phyloP scores from a whole-genome alignment of 2,888 invertebrate genomes.

The Trichacis sp. region DNA sequence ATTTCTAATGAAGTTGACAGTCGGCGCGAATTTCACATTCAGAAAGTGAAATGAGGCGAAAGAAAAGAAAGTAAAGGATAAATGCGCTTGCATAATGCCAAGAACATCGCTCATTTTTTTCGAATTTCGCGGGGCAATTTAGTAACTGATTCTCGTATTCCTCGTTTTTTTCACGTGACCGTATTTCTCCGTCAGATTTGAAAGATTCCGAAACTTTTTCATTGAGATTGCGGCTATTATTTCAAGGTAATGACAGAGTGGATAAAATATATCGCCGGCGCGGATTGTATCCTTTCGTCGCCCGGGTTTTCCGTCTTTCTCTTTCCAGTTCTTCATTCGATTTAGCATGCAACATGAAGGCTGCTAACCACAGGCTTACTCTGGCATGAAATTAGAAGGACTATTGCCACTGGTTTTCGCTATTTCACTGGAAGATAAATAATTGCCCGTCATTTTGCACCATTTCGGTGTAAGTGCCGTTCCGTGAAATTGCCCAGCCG shows the following conservation, averaged over 20 bases:
- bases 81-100: slow-evolving; percentile 39
- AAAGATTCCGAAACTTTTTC: slow-evolving; percentile 8
- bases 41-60: slow-evolving; percentile 35
- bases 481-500: slow-evolving; percentile 47
- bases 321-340: slow-evolving; percentile 20
- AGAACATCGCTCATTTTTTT: slow-evolving; percentile 27
- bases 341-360: slow-evolving; percentile 28
- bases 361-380: slow-evolving; percentile 45
- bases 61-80: slow-evolving; percentile 5
- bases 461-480: slow-evolving; percentile 50
- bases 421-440: slow-evolving; percentile 52
- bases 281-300: slow-evolving; percentile 17
- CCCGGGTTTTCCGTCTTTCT: background rate
- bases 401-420: slow-evolving; percentile 52
- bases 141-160: too few relatives aligned
- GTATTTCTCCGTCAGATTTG: too few relatives aligned
- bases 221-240: slow-evolving; percentile 1
- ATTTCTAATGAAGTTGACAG: slow-evolving; percentile 30
- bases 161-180: too few relatives aligned
- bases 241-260: too few relatives aligned
- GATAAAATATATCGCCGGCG: slow-evolving; percentile 7
- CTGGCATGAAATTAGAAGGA: slow-evolving; percentile 57
- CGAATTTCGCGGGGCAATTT: too few relatives aligned
- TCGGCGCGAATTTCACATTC: slow-evolving; percentile 30
- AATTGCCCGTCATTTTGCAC: slow-evolving; percentile 54